Conservation (phyloP, 2,113 vertebrate species). For the Corythoichthys intestinalis region DNA sequence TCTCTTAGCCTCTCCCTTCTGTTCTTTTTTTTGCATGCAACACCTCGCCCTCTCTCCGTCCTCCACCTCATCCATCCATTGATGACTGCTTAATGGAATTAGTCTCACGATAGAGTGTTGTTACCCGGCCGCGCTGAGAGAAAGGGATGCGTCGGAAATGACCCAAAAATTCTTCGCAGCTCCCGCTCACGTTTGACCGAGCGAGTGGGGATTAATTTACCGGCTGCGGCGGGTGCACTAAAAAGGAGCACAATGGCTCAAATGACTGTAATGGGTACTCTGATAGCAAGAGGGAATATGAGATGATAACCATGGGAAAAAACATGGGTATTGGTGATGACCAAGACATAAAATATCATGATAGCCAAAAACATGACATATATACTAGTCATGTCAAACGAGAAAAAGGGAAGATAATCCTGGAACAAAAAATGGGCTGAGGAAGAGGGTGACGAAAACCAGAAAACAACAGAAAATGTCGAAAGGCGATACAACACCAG, state of each 20-base stretch:
- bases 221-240: no score
- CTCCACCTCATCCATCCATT: slow-evolving; percentile 57
- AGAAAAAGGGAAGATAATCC: no score
- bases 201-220: slow-evolving; percentile 1
- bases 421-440: no score
- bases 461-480: background rate
- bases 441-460: background rate
- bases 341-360: background rate
- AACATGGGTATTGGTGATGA: background rate
- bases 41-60: slow-evolving; percentile 34
- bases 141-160: slow-evolving; percentile 32
- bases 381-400: no score
- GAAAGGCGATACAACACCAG: no score
- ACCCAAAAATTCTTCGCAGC: slow-evolving; percentile 39
- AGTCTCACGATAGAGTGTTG: slow-evolving; percentile 40
- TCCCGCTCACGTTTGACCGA: slow-evolving; percentile 21
- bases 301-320: background rate
- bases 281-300: background rate
- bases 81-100: slow-evolving; percentile 63
- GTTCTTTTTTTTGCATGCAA: slow-evolving; percentile 16
- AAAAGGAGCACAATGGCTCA: slow-evolving; percentile 1
- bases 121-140: slow-evolving; percentile 39
- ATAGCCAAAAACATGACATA: no score
- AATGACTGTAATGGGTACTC: background rate
- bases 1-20: slow-evolving; percentile 25